These are phyloP conservation scores for Sorex fumeus DNA, from an alignment of 2,113 vertebrate genomes.

Conservation along the genomic window DNA sequence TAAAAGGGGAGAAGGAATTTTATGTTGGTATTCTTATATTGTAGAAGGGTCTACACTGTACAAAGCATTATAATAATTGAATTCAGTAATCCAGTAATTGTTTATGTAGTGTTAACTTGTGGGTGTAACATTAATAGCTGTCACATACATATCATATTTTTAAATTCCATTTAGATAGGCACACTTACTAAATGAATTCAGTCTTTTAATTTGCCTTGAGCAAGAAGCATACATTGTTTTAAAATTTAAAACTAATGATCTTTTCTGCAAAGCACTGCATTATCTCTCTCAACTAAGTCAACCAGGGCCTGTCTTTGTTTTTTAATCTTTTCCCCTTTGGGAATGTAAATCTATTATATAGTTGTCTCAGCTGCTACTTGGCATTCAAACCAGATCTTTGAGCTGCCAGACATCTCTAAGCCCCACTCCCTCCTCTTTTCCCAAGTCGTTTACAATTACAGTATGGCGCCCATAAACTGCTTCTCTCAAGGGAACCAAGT, in stretches of 20 bases:
- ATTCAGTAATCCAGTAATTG: not conserved
- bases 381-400: constrained; percentile 65
- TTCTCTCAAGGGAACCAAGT: constrained; percentile 22
- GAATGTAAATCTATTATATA: constrained; percentile 68
- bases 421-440: constrained; percentile 35
- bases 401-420: constrained; percentile 69
- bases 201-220: constrained; percentile 30
- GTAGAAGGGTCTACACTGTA: not conserved
- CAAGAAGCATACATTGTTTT: constrained; percentile 25
- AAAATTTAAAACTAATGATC: constrained; percentile 37
- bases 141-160: not conserved
- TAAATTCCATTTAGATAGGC: constrained; percentile 38
- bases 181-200: constrained; percentile 38
- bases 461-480: constrained; percentile 42
- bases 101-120: not conserved
- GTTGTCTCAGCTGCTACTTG: constrained; percentile 81
- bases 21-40: not conserved
- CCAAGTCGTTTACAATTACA: constrained; percentile 61
- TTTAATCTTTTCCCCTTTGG: constrained; percentile 12
- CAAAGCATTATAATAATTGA: constrained; percentile 11
- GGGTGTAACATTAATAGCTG: not conserved
- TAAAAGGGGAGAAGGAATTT: no score
- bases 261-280: constrained; percentile 39
- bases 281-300: constrained; percentile 39
- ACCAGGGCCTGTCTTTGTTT: constrained; percentile 27